Evolutionary conservation across 2,888 invertebrate species (phyloP).

Genomic region (Parnassius glacialis): DNA sequence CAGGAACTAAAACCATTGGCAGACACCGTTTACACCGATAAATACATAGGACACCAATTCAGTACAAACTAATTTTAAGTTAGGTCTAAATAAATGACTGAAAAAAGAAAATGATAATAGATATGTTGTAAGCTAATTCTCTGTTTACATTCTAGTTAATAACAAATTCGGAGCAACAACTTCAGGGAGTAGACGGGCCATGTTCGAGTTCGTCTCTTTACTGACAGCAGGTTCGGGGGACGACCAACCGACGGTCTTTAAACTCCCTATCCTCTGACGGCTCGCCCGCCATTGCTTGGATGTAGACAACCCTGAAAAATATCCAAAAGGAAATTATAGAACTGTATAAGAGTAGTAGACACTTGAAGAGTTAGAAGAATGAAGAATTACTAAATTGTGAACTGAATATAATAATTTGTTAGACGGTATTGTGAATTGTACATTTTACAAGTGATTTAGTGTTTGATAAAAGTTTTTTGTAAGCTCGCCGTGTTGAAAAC

Average conservation of each 20-base stretch:
- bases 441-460: slow-evolving; percentile 26
- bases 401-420: slow-evolving; percentile 19
- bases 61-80: too few relatives aligned
- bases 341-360: slow-evolving; percentile 19
- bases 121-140: too few relatives aligned
- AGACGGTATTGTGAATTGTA: slow-evolving; percentile 23
- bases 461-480: slow-evolving; percentile 27
- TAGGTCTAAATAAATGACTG: background rate
- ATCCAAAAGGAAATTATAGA: slow-evolving; percentile 23
- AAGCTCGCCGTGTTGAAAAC: slow-evolving; percentile 20
- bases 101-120: too few relatives aligned
- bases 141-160: slow-evolving; percentile 46
- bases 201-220: slow-evolving; percentile 75
- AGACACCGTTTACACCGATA: too few relatives aligned
- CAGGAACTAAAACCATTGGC: too few relatives aligned
- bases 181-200: slow-evolving; percentile 73
- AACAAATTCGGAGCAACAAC: slow-evolving; percentile 59
- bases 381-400: slow-evolving; percentile 16
- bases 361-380: slow-evolving; percentile 5
- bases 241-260: slow-evolving; percentile 55
- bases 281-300: slow-evolving; percentile 71
- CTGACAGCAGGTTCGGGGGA: slow-evolving; percentile 66
- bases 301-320: slow-evolving; percentile 45
- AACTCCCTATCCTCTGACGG: slow-evolving; percentile 71
- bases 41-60: too few relatives aligned